Evolutionary conservation across 2,113 vertebrate species (phyloP).

Genomic region (Centrocercus urophasianus): DNA sequence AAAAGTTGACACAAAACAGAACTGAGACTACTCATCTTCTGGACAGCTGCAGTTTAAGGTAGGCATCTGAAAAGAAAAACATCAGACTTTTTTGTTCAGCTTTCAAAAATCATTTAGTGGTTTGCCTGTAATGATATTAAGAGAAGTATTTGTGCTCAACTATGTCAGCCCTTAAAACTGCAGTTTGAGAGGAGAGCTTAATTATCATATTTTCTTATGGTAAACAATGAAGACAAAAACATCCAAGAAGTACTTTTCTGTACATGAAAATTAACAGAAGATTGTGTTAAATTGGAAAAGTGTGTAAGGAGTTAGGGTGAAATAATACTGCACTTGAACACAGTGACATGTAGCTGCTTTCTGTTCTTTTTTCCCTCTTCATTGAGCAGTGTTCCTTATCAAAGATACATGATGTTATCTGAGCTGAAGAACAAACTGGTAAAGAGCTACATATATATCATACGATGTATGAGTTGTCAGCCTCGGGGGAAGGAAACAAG

Average conservation of each 20-base stretch:
- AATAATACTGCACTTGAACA: background rate
- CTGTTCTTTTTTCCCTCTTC: background rate
- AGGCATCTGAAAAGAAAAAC: background rate
- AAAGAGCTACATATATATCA: background rate
- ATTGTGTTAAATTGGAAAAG: background rate
- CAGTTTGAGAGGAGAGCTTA: background rate
- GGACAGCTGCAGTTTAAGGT: background rate
- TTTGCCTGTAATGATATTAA: background rate
- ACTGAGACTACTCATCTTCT: background rate
- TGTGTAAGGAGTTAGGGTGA: background rate
- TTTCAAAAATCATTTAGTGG: background rate
- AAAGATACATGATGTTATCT: background rate
- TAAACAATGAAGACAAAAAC: background rate
- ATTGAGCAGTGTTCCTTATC: background rate
- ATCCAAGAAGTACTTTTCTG: background rate
- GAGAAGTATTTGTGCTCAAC: background rate
- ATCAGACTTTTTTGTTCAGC: background rate
- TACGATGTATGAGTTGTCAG: background rate
- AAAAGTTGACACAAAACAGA: background rate
- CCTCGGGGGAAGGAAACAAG: background rate
- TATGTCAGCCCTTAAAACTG: background rate
- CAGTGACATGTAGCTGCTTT: background rate
- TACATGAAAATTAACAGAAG: background rate
- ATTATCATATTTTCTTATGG: background rate
- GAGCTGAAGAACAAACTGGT: background rate